Evolutionary conservation across 2,797 vertebrate genomes (phyloP), one percentile per base, ranked within the genome.

Genomic region (Pygocentrus nattereri): DNA sequence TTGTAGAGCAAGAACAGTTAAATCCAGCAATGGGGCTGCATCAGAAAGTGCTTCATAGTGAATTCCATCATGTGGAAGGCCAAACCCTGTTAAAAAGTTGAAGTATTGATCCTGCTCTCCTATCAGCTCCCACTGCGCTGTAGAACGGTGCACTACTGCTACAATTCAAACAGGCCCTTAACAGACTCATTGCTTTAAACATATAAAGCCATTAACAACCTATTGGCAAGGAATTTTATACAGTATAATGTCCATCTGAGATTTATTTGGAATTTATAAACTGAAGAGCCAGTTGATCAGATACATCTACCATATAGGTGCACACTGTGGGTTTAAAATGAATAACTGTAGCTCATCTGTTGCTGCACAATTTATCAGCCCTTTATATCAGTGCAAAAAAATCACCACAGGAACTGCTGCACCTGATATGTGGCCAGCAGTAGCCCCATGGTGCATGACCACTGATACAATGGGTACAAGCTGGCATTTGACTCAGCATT

Each of bases 11-110:
- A 74, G 69, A 84, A 74, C 74, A 69, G 79, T 64, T 78, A 54
- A 69, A 81, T 81, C 64, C 52, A 81, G 61, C 41, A 49, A 61
- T 44, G 50, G 69, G 38, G 41, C 52, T 74, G 30, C 67, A 76
- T 77, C 30, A 30, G 76, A 83, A 77, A 77, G 61, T 81, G 79
- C 78, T 80, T 52, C 78, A 68, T 61, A 59, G 72, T 81, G 69
- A 69, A 84, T 84, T 77, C 50, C 65, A 25, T 81, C 61, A 74
- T 81, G 73, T 84, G 76, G 80, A 69, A 56, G 62, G 69, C 69
- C 30, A 31, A 72, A 54, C 18, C 49, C 44, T 77, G 52, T 84
- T 77, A 21, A 81, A 69, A 71, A 58, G 79, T 49, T 78, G 44
- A 30, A 44, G 62, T 81, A 84, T 81, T 69, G 79, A 84, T 84